These are phyloP conservation scores for Morpho achilles DNA, from an alignment of 2,888 invertebrate genomes.

Conservation along the genomic window DNA sequence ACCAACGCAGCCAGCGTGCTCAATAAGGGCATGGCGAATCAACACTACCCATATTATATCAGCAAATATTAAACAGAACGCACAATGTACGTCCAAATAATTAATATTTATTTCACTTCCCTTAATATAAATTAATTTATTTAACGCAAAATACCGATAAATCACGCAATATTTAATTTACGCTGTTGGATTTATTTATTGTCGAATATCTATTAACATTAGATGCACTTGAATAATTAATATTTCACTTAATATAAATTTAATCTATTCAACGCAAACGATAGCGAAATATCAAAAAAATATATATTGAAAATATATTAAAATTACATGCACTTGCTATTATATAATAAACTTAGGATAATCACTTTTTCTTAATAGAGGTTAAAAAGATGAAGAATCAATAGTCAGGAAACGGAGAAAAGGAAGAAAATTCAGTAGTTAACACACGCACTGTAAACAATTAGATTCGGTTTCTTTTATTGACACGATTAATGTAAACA, in stretches of 20 bases:
- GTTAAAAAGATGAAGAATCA: slow-evolving; percentile 7
- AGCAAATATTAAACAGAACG: slow-evolving; percentile 17
- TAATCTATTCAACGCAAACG: no score
- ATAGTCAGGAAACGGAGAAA: slow-evolving; percentile 32
- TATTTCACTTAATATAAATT: no score
- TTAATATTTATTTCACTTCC: neutral
- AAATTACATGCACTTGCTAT: neutral
- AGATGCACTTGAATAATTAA: neutral
- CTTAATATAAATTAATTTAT: no score
- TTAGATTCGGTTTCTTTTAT: slow-evolving; percentile 37
- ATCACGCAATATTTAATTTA: neutral
- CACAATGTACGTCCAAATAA: slow-evolving; percentile 2
- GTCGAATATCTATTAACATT: neutral
- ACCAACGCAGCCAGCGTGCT: slow-evolving; percentile 72
- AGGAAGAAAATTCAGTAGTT: slow-evolving; percentile 37
- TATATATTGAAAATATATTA: no score
- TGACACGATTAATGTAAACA: slow-evolving; percentile 54
- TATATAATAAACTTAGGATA: neutral
- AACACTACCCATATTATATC: slow-evolving; percentile 68
- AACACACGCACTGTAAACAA: slow-evolving; percentile 32
- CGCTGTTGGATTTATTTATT: no score
- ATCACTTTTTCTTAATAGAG: slow-evolving; percentile 1
- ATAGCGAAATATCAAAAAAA: no score
- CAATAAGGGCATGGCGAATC: slow-evolving; percentile 62
- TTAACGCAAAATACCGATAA: no score